Conservation (phyloP, 2,888 invertebrate species). For the Crematogaster levior region DNA sequence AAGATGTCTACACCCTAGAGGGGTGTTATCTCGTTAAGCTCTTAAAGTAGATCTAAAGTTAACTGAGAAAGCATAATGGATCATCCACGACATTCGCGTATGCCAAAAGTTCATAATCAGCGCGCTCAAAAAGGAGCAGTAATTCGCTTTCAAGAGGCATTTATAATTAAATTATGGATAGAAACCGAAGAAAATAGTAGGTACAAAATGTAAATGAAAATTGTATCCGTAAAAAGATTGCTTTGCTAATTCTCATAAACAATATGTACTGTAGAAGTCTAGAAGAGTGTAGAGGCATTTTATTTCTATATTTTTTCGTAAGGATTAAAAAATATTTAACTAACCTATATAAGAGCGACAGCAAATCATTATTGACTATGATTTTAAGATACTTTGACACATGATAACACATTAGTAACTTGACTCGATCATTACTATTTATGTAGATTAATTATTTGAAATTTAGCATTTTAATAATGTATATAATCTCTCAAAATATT, state of each 20-base stretch:
- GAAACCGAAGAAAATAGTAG: background rate
- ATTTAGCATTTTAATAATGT: background rate
- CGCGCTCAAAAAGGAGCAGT: background rate
- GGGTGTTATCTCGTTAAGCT: slow-evolving; percentile 11
- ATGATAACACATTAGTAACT: background rate
- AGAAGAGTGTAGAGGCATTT: too few species aligned
- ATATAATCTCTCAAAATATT: background rate
- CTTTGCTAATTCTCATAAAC: background rate
- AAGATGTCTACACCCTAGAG: background rate
- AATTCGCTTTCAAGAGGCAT: background rate
- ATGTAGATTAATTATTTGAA: background rate
- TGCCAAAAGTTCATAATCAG: background rate
- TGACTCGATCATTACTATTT: background rate
- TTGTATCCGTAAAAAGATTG: background rate
- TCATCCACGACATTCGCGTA: slow-evolving; percentile 5
- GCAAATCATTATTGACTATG: background rate
- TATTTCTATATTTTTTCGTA: background rate
- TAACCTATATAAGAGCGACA: background rate
- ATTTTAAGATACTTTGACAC: slow-evolving; percentile 15
- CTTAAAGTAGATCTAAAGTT: slow-evolving; percentile 22
- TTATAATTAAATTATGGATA: slow-evolving; percentile 15
- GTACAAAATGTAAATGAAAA: background rate
- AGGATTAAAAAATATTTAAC: background rate
- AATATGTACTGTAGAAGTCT: too few species aligned
- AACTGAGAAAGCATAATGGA: slow-evolving; percentile 20